Evolutionary conservation across 2,797 vertebrate genomes (phyloP).

Genomic region (Alauda arvensis): DNA sequence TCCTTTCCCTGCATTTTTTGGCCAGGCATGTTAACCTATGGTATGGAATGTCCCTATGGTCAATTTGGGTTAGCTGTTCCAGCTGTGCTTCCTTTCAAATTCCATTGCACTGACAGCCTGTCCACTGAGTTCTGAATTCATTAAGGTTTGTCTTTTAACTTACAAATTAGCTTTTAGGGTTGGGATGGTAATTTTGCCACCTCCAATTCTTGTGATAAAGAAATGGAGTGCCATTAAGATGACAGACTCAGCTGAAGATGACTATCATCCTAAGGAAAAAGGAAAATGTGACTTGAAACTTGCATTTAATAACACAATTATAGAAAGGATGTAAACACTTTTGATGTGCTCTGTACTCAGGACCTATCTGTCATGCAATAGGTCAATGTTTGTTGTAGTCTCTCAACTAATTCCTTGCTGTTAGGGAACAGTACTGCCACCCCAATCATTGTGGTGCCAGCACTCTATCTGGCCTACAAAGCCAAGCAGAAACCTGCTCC

Average conservation of each 20-base stretch:
- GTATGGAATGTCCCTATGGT: not conserved
- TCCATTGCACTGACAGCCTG: not conserved
- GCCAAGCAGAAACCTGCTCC: not conserved
- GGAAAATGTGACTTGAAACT: not conserved
- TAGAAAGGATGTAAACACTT: not conserved
- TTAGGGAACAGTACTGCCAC: not conserved
- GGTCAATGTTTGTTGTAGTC: not conserved
- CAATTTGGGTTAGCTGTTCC: not conserved
- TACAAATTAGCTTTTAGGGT: not conserved
- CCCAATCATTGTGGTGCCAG: not conserved
- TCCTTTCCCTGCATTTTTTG: not conserved
- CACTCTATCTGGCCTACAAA: not conserved
- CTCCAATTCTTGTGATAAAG: not conserved
- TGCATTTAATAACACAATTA: not conserved
- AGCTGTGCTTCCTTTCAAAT: not conserved
- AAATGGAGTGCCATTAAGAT: not conserved
- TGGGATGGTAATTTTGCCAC: not conserved
- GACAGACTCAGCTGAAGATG: not conserved
- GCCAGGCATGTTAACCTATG: not conserved
- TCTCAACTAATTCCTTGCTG: not conserved
- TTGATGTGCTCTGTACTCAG: not conserved
- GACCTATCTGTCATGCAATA: not conserved
- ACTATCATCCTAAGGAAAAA: not conserved
- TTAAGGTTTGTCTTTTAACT: not conserved
- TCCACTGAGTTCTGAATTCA: not conserved